These are phyloP conservation scores for Cordilura impudica DNA, from an alignment of 2,888 invertebrate species.

Conservation along the genomic window DNA sequence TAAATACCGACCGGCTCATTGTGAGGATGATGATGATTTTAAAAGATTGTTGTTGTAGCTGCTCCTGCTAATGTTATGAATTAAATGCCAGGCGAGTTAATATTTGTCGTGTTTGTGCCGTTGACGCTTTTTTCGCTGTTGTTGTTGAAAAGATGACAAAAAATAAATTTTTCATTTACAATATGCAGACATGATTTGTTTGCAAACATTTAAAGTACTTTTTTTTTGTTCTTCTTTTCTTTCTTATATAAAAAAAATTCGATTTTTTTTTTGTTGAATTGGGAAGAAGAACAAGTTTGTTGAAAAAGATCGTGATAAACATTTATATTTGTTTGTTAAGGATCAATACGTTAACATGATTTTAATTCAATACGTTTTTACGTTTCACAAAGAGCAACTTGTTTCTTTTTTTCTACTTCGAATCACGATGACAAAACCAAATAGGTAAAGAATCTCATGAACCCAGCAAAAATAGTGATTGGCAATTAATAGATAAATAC, in stretches of 20 bases:
- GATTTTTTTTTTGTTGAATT: constrained; percentile 44
- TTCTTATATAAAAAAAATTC: constrained; percentile 31
- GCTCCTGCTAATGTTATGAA: constrained; percentile 63
- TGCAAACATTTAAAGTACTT: constrained; percentile 54
- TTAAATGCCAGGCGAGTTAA: constrained; percentile 62
- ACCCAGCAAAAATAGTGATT: no score
- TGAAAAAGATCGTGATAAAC: constrained; percentile 62
- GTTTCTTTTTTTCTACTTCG: constrained; percentile 2
- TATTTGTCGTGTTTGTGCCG: constrained; percentile 57
- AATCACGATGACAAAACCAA: constrained; percentile 55
- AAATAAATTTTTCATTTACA: constrained; percentile 61
- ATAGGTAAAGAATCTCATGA: constrained; percentile 7
- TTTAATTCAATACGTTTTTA: constrained; percentile 59
- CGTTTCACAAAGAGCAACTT: constrained; percentile 16
- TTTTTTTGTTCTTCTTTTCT: constrained; percentile 1
- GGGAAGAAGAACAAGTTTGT: constrained; percentile 32
- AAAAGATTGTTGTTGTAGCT: constrained; percentile 58
- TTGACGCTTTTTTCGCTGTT: constrained; percentile 49
- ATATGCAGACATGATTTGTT: constrained; percentile 62
- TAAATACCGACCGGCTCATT: constrained; percentile 59
- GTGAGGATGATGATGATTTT: constrained; percentile 35
- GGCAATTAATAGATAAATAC: no score
- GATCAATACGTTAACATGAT: constrained; percentile 62
- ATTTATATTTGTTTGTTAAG: constrained; percentile 62
- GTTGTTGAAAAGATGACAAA: constrained; percentile 49